Evolutionary conservation across 2,888 invertebrate species (phyloP).

Genomic region (Nematopogon swammerdamellus): DNA sequence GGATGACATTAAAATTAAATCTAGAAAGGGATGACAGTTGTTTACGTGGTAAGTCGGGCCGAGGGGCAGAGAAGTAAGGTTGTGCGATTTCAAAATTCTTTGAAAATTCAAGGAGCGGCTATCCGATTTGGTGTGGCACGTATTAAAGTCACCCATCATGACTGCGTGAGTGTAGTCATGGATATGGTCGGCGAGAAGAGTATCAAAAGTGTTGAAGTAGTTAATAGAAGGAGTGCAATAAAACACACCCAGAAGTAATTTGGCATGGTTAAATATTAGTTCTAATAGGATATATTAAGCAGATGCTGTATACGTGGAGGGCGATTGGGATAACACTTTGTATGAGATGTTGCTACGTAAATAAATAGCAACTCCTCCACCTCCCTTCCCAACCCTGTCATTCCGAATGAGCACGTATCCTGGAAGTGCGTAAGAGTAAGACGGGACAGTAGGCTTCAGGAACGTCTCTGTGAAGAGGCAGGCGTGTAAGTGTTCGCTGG

Average conservation of each 20-base stretch:
- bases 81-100: too few species aligned
- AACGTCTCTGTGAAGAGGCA: slow-evolving; percentile 6
- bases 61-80: too few species aligned
- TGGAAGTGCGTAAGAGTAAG: slow-evolving; percentile 1
- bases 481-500: slow-evolving; percentile 1
- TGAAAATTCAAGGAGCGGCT: too few species aligned
- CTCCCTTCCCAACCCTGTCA: slow-evolving; percentile 1
- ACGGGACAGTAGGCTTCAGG: slow-evolving; percentile 5
- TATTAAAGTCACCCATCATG: slow-evolving; percentile 10
- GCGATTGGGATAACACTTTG: not conserved
- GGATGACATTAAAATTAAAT: too few species aligned
- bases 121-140: too few species aligned
- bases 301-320: not conserved
- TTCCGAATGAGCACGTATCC: slow-evolving; percentile 3
- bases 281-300: slow-evolving; percentile 6
- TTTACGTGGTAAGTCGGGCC: too few species aligned
- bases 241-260: slow-evolving; percentile 7
- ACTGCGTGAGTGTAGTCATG: slow-evolving; percentile 1
- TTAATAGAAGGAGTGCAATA: slow-evolving; percentile 2
- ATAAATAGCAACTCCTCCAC: slow-evolving; percentile 8
- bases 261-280: slow-evolving; percentile 4
- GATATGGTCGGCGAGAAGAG: not conserved
- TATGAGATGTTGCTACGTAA: slow-evolving; percentile 3
- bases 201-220: slow-evolving; percentile 8
- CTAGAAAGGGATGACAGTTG: too few species aligned